Base-by-base conservation (phyloP, 2,888 invertebrate genomes). In the Oxyscelio sp. region DNA sequence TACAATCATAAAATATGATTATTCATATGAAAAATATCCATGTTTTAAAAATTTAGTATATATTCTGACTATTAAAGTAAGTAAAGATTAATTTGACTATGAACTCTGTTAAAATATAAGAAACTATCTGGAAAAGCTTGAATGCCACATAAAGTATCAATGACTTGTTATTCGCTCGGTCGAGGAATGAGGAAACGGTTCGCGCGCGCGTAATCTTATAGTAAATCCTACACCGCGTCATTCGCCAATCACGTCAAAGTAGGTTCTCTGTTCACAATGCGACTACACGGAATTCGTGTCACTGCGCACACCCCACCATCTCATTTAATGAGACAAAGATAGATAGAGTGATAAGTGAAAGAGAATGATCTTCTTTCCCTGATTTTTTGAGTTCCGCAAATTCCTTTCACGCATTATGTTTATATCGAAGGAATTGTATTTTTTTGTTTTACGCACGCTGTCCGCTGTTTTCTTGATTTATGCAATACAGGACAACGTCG, bases 221-320 rank as follows among this genome's bases (percentile, higher is more conserved):
- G 81, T 38, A 24, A 73, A 66, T 78, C 73, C 54, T 66, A 68
- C 66, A 61, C 66, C 56, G 61, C 40, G 31, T 9, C 19, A 24
- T 73, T 45, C 65, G 22, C 84, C 84, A 85, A 85, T 85, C 84
- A 65, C 73, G 40, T 66, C 45, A 34, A 85, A 85, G 85, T 81
- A 74, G 85, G 85, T 78, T 78, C 70, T 0, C 11, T 31, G 50
- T 24, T 63, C 48, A 45, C 31, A 54, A 66, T 40, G 45, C 45
- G 45, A 56, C 56, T 63, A 31, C 19, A 27, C 48, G 68, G 70
- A 78, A 85, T 81, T 75, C 56, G 71, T 85, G 85, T 81, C 85
- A 81, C 61, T 77, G 84, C 74, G 59, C 80, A 73, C 54, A 43
- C 61, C 59, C 74, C 63, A 77, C 68, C 38, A 66, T 11, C 21